These are phyloP conservation scores for Chauna torquata DNA, from an alignment of 2,113 vertebrate genomes.

Conservation along the genomic window DNA sequence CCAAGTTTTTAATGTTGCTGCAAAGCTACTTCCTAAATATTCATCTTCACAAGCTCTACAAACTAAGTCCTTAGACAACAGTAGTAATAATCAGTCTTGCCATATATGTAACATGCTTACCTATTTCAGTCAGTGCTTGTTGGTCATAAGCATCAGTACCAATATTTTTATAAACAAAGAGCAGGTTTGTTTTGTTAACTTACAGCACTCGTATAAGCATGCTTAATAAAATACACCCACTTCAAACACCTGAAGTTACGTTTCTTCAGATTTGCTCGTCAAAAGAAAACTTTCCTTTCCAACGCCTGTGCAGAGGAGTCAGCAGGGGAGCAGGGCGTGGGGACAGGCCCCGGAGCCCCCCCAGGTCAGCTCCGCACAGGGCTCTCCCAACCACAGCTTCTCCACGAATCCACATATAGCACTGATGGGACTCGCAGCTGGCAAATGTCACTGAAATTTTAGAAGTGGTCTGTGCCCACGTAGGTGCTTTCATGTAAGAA, in stretches of 20 bases:
- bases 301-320: neutral
- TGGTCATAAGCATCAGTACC: neutral
- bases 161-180: neutral
- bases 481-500: neutral
- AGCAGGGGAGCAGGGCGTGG: neutral
- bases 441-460: neutral
- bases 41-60: neutral
- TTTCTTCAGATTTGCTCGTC: neutral
- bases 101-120: neutral
- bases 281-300: neutral
- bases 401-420: fast-evolving
- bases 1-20: neutral
- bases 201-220: neutral
- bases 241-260: neutral
- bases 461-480: neutral
- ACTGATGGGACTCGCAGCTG: neutral
- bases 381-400: neutral
- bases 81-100: neutral
- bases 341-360: neutral
- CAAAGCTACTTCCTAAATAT: neutral
- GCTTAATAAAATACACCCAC: neutral
- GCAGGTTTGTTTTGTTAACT: fast-evolving
- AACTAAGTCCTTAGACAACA: neutral
- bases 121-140: neutral
- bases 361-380: neutral